phyloP scores from a whole-genome alignment of 2,797 vertebrate genomes.

The Antrozous pallidus region DNA sequence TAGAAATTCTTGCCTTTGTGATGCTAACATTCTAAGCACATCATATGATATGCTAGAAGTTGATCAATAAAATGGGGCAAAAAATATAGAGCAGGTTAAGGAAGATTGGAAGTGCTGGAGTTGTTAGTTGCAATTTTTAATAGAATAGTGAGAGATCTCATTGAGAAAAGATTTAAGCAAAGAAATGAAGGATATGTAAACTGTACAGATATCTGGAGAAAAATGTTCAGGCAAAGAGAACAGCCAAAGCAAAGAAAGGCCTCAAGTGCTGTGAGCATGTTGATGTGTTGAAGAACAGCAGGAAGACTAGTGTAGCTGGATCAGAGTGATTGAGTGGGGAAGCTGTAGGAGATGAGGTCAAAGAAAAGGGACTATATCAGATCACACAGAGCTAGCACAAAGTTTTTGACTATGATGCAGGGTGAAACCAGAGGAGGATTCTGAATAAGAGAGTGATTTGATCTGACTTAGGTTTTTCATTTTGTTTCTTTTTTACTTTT shows the following conservation, averaged over 20 bases:
- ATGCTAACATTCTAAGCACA: conserved; percentile 6
- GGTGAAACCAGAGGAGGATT: neutral
- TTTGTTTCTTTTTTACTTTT: conserved; percentile 21
- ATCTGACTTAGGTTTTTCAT: neutral
- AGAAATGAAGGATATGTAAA: neutral
- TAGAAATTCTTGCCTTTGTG: neutral
- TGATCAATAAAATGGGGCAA: neutral
- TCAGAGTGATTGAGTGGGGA: neutral
- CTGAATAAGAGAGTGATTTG: neutral
- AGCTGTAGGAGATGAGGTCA: neutral
- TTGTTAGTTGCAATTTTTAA: conserved; percentile 1
- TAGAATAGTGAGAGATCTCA: neutral
- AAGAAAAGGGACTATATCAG: neutral
- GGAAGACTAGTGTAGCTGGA: neutral
- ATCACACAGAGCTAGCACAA: neutral
- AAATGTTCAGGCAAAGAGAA: neutral
- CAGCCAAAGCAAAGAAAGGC: neutral
- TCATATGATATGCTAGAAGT: neutral
- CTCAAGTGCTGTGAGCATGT: neutral
- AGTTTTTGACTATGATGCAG: neutral
- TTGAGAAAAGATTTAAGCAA: conserved; percentile 29
- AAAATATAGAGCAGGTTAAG: neutral
- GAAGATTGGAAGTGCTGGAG: neutral
- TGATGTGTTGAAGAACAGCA: neutral
- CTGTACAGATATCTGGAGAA: neutral